Conservation (phyloP, 2,797 vertebrate genomes). For the Hydrocynus forskahlii region DNA sequence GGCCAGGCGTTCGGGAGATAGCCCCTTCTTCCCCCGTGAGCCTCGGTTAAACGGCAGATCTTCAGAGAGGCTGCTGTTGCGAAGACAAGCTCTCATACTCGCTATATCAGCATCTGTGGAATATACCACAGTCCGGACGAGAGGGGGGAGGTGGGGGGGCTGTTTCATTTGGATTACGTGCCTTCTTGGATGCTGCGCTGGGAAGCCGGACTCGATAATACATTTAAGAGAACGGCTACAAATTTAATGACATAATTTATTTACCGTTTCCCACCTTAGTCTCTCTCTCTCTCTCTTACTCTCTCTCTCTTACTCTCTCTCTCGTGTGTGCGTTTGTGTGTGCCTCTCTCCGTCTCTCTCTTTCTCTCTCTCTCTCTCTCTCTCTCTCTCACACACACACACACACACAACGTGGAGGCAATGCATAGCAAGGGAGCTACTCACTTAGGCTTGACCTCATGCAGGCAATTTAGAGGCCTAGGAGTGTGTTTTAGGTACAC, state of each 20-base stretch:
- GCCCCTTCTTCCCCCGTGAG: constrained; percentile 37
- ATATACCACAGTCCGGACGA: constrained; percentile 76
- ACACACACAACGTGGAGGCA: neutral
- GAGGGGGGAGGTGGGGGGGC: constrained; percentile 66
- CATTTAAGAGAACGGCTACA: neutral
- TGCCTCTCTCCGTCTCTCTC: too few species aligned
- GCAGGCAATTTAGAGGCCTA: neutral
- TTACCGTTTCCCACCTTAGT: neutral
- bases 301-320: neutral
- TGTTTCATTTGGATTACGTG: neutral
- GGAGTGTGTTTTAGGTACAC: neutral
- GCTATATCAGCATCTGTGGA: constrained; percentile 78
- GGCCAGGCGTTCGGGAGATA: constrained; percentile 40
- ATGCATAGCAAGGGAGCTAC: neutral
- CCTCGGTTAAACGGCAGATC: constrained; percentile 54
- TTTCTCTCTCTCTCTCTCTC: neutral
- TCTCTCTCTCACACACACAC: neutral
- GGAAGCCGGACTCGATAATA: neutral
- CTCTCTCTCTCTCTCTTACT: neutral
- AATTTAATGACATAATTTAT: constrained; percentile 1
- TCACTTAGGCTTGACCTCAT: constrained; percentile 2
- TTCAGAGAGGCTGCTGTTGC: constrained; percentile 61
- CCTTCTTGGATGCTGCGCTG: neutral
- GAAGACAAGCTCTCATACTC: constrained; percentile 67
- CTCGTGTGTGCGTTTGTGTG: too few species aligned